Evolutionary conservation across 2,888 invertebrate species (phyloP).

Genomic region (Glyphotaelius pellucidus): DNA sequence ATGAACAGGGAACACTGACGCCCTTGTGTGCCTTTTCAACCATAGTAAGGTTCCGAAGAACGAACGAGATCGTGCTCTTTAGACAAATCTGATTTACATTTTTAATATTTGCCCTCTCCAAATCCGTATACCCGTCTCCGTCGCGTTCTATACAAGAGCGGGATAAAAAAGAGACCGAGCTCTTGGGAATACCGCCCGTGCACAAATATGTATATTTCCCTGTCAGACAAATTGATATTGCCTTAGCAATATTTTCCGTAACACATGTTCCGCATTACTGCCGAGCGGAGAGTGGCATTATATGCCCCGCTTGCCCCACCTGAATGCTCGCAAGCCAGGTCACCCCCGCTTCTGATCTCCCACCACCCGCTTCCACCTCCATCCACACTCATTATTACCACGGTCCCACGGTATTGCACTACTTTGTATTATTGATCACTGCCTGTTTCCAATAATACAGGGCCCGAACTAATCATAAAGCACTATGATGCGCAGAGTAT

Average conservation of each 20-base stretch:
- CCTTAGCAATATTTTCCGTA: slow-evolving; percentile 65
- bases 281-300: slow-evolving; percentile 51
- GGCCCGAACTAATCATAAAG: neutral
- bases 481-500: neutral
- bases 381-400: neutral
- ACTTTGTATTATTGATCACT: slow-evolving; percentile 17
- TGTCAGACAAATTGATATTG: slow-evolving; percentile 65
- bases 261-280: slow-evolving; percentile 64
- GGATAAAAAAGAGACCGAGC: slow-evolving; percentile 36
- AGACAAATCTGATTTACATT: slow-evolving; percentile 64
- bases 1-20: slow-evolving; percentile 13
- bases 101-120: slow-evolving; percentile 60
- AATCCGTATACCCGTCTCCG: slow-evolving; percentile 40
- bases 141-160: slow-evolving; percentile 28
- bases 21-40: neutral
- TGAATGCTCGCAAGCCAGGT: neutral
- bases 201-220: slow-evolving; percentile 63
- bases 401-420: slow-evolving; percentile 5
- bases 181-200: slow-evolving; percentile 47
- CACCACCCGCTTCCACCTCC: neutral
- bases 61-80: slow-evolving; percentile 40
- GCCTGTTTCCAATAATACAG: neutral
- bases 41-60: slow-evolving; percentile 2
- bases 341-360: slow-evolving; percentile 16
- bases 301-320: slow-evolving; percentile 44